Evolutionary conservation across 2,113 vertebrate genomes (phyloP).

Genomic region (Apodemus speciosus): DNA sequence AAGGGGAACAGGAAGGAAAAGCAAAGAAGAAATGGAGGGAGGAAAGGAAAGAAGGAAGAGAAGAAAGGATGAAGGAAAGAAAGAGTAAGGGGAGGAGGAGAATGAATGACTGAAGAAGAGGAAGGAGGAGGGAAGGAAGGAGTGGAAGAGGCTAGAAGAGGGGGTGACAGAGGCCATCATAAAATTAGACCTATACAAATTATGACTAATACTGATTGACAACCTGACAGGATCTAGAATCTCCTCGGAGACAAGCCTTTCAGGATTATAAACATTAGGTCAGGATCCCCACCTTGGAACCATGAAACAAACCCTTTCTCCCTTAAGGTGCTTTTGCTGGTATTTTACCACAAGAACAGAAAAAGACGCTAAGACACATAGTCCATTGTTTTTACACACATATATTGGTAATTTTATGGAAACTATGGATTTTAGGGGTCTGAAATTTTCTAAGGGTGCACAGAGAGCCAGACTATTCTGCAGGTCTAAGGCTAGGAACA

Average conservation of each 20-base stretch:
- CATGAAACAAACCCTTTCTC: not conserved
- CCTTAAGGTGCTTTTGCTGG: not conserved
- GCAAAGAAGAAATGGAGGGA: not conserved
- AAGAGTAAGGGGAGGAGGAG: fast-evolving
- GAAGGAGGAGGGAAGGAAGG: not conserved
- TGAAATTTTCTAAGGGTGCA: not conserved
- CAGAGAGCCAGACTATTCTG: not conserved
- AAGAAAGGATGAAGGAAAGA: not conserved
- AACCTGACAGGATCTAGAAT: not conserved
- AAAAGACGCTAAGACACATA: not conserved
- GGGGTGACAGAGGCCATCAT: not conserved
- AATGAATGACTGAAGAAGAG: not conserved
- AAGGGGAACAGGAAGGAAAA: too few species aligned
- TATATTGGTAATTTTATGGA: not conserved
- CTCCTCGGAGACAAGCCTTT: not conserved
- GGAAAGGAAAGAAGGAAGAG: not conserved
- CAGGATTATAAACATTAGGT: too few species aligned
- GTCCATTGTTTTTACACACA: not conserved
- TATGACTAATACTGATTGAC: not conserved
- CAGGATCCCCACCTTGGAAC: not conserved
- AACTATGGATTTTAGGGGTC: not conserved
- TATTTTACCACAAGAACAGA: not conserved
- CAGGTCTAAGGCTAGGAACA: not conserved
- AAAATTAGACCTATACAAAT: not conserved
- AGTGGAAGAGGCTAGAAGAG: not conserved